Conservation (phyloP, 1,140 invertebrate species). For the Macrotrachela quadricornifera region DNA sequence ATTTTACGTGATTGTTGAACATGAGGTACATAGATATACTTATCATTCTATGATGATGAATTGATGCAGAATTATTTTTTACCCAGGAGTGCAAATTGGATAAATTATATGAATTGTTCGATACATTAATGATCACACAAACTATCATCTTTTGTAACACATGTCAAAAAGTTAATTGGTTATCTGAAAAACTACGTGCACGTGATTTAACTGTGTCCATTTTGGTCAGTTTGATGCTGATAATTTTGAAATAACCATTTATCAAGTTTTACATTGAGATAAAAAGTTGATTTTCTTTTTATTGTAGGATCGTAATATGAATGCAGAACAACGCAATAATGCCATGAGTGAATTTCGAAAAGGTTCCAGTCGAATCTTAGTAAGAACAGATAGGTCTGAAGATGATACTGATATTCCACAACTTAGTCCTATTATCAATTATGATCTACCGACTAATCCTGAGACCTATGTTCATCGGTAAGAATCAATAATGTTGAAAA, state of each 20-base stretch:
- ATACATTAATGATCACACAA: conserved; percentile 92
- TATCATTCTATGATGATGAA: not conserved
- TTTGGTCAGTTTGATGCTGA: conserved; percentile 35
- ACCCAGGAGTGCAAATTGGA: conserved; percentile 80
- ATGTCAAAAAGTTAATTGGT: conserved; percentile 86
- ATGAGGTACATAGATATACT: conserved; percentile 46
- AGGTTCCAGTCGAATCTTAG: conserved; percentile 81
- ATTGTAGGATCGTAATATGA: conserved; percentile 85
- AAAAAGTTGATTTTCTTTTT: not conserved
- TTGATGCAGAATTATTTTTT: conserved; percentile 5
- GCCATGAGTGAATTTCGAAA: conserved; percentile 97
- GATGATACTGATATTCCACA: conserved; percentile 96
- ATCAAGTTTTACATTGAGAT: no score
- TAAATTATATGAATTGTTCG: conserved; percentile 71
- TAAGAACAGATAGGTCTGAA: conserved; percentile 86
- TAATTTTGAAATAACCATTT: no score
- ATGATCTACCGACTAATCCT: conserved; percentile 86
- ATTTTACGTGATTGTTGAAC: conserved; percentile 82
- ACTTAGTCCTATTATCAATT: conserved; percentile 94
- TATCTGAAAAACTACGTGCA: conserved; percentile 75
- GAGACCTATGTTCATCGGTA: conserved; percentile 83
- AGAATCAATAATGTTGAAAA: not conserved
- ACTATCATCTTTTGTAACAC: conserved; percentile 99
- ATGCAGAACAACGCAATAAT: conserved; percentile 81
- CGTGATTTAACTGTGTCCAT: conserved; percentile 93